Base-by-base conservation (phyloP, 1,140 invertebrate genomes). In the Pentalonia nigronervosa region DNA sequence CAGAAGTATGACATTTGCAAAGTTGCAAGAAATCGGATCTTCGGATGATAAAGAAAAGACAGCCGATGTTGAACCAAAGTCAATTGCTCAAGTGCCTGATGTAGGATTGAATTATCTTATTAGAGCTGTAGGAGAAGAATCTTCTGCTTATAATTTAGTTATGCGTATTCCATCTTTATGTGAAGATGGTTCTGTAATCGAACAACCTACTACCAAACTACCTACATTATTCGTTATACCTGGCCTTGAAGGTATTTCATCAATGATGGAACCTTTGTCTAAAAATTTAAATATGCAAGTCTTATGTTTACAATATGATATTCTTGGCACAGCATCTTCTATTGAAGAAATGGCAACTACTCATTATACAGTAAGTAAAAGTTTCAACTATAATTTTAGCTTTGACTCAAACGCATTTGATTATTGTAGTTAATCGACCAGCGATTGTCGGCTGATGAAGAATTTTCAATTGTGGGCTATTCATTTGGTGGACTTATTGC, bases 181-280 rank as follows among this genome's bases (percentile, higher is more conserved):
- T 92, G 95, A 95, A 93, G 95, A 96, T 94, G 95, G 95, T 14
- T 94, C 94, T 86, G 91, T 76, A n/a, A 67, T 94, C 45, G 94
- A 94, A 94, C 93, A 94, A 67, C 83, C 93, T 48, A 81, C 67
- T 8, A 48, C 45, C 14, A 56, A 60, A 30, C 45, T 94, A 25
- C 92, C 45, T 23, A 94, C 94, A 91, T 95, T 97, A 94, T 98
- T 98, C 95, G 96, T 98, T 94, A 95, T 98, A 76, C 98, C 98
- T 92, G 97, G 98, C 34, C 95, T 98, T 84, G 98, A 98, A 96
- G 96, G 96, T 34, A 96, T 96, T 89, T 96, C 96, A 0, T 94
- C 95, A 2, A 95, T 96, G 0, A 94, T 98, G 94, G 96, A 96
- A 94, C 95, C 96, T 8, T 94, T 97, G 3, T 96, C 96, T 84